A percentile compares a stretch with the other conserved stretches of the same genome.
Conservation (phyloP, 2,888 invertebrate genomes). For the Aphrophora alni region DNA sequence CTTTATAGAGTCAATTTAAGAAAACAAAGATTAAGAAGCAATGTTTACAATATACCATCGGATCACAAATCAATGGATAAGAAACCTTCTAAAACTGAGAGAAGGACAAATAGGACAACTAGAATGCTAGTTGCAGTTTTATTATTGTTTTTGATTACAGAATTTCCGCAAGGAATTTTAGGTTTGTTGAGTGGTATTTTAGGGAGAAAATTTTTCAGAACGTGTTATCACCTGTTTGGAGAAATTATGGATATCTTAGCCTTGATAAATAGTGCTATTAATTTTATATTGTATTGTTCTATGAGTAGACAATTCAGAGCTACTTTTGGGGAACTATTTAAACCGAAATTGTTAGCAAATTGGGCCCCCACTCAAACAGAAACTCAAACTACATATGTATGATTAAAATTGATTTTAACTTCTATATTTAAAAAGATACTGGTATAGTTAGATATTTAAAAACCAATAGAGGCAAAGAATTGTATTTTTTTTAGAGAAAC, state of each 20-base stretch:
- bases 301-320: conserved; percentile 94
- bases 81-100: conserved; percentile 67
- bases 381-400: conserved; percentile 69
- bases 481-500: not conserved
- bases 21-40: conserved; percentile 71
- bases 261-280: conserved; percentile 88
- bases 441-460: too few relatives aligned
- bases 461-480: not conserved
- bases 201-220: conserved; percentile 74
- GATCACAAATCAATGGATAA: conserved; percentile 41
- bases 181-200: conserved; percentile 69
- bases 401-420: not conserved
- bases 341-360: conserved; percentile 67
- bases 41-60: conserved; percentile 62
- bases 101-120: conserved; percentile 85
- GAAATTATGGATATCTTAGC: conserved; percentile 91
- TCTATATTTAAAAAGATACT: not conserved
- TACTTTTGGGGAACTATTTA: conserved; percentile 75
- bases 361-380: conserved; percentile 68
- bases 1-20: conserved; percentile 77
- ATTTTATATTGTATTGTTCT: conserved; percentile 91
- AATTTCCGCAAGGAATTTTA: conserved; percentile 77
- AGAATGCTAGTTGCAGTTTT: conserved; percentile 88
- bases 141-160: conserved; percentile 84
- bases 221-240: conserved; percentile 81